Evolutionary conservation across 2,113 vertebrate species (phyloP), one percentile per base, ranked within the genome.

Genomic region (Bubo scandiacus): DNA sequence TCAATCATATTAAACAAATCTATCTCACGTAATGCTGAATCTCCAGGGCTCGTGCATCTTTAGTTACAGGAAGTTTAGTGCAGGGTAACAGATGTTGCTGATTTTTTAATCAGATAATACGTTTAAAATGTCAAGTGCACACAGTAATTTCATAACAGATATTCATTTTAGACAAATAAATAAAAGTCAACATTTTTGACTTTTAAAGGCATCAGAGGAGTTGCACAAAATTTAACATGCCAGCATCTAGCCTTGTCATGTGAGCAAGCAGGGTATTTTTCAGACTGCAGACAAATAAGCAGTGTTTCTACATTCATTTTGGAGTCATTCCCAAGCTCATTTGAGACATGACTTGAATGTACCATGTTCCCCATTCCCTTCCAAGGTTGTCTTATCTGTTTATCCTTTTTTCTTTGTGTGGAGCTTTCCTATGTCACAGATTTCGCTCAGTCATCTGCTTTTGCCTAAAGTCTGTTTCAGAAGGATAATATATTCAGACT

Each of bases 1-100:
- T 98, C 97, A 98, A 98, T 98, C 98, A 98, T 97, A 98, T 98
- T 96, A 98, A 98, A 97, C 96, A 97, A 97, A 98, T 97, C 95
- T 97, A 96, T 95, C 98, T 96, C 96, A 97, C 77, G 32, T 97
- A 97, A 97, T 96, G 86, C 95, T 95, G 97, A 97, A 97, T 97
- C 98, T 98, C 97, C 82, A 97, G 97, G 98, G 97, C 79, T 96
- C 96, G 66, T 54, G 55, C 58, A 92, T 98, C 97, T 97, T 98
- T 98, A 98, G 89, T 98, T 98, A 98, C 97, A 98, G 95, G 94
- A 98, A 97, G 93, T 97, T 97, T 97, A 98, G 95, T 82, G 77
- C 62, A 88, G 85, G 83, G 81, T 83, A 97, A 93, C 98, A 98
- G 98, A 98, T 98, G 98, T 95, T 96, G 75, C 65, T 32, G 42